phyloP scores from a whole-genome alignment of 2,888 invertebrate species.

The Eristalinus aeneus region DNA sequence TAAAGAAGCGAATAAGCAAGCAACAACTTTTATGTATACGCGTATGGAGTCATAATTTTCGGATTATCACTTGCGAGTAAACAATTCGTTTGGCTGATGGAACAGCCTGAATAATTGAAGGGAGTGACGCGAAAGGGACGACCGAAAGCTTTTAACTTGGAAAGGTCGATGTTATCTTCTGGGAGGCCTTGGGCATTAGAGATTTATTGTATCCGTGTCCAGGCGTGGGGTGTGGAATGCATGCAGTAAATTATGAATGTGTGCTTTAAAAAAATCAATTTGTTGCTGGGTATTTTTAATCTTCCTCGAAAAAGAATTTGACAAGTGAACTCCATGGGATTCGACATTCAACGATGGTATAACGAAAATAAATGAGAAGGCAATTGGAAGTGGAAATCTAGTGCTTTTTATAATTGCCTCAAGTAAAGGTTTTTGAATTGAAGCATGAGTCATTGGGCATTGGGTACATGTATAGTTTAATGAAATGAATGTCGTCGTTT shows the following conservation, averaged over 20 bases:
- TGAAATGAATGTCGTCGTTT: no score
- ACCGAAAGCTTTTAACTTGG: neutral
- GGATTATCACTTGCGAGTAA: neutral
- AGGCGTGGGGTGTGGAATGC: neutral
- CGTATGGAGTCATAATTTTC: neutral
- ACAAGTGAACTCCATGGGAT: no score
- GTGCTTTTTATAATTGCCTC: no score
- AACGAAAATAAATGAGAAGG: no score
- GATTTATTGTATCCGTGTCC: neutral
- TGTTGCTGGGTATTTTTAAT: neutral
- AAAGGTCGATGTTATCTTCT: neutral
- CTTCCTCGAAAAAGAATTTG: neutral
- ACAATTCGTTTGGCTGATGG: neutral
- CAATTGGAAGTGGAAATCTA: no score
- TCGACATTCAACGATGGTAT: no score
- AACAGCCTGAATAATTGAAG: neutral
- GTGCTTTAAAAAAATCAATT: neutral
- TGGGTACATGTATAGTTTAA: no score
- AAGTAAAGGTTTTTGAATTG: no score
- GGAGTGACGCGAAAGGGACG: neutral
- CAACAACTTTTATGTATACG: neutral
- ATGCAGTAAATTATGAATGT: neutral
- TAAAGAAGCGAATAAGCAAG: neutral
- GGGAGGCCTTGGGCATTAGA: neutral
- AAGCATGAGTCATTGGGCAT: no score